A percentile compares a stretch with the other conserved stretches of the same genome.
phyloP scores from a whole-genome alignment of 2,888 invertebrate species.

The Nomada flava region DNA sequence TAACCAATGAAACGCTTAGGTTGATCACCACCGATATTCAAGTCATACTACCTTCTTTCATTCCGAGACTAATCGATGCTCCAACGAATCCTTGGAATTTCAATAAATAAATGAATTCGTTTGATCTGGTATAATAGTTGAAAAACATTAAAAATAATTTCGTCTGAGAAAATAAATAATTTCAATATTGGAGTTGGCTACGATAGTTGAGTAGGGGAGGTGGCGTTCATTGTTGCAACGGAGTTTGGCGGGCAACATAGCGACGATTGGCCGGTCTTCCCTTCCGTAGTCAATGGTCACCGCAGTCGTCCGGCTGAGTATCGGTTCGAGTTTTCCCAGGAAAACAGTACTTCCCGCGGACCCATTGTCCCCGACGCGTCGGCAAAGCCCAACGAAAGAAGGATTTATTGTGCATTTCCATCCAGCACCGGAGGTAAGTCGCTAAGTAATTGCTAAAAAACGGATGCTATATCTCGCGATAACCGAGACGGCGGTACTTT shows the following conservation, averaged over 20 bases:
- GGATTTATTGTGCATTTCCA: conserved; percentile 58
- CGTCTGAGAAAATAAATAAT: conserved; percentile 26
- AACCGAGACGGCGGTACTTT: conserved; percentile 53
- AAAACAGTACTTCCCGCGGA: conserved; percentile 78
- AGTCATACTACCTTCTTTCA: conserved; percentile 3
- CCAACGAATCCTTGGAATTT: conserved; percentile 4
- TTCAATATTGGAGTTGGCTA: conserved; percentile 35
- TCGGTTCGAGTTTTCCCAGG: conserved; percentile 79
- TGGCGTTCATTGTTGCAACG: conserved; percentile 66
- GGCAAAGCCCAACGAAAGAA: conserved; percentile 57
- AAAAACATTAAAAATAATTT: not conserved
- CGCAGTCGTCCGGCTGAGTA: conserved; percentile 77
- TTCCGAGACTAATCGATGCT: not conserved
- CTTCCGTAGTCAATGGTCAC: conserved; percentile 75
- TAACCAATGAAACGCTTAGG: conserved; percentile 32
- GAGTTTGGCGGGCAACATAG: conserved; percentile 73
- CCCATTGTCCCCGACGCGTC: conserved; percentile 77
- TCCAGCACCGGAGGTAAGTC: conserved; percentile 61
- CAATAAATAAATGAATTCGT: conserved; percentile 17
- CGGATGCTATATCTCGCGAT: conserved; percentile 13
- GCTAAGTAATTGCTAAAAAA: conserved; percentile 13
- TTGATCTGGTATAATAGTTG: not conserved
- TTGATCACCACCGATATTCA: conserved; percentile 10
- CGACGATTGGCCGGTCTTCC: conserved; percentile 74
- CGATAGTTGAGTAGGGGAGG: conserved; percentile 45